Percentiles rank a stretch among this genome's conserved stretches.
phyloP scores from a whole-genome alignment of 2,113 vertebrate species.

The Neopipo cinnamomea region DNA sequence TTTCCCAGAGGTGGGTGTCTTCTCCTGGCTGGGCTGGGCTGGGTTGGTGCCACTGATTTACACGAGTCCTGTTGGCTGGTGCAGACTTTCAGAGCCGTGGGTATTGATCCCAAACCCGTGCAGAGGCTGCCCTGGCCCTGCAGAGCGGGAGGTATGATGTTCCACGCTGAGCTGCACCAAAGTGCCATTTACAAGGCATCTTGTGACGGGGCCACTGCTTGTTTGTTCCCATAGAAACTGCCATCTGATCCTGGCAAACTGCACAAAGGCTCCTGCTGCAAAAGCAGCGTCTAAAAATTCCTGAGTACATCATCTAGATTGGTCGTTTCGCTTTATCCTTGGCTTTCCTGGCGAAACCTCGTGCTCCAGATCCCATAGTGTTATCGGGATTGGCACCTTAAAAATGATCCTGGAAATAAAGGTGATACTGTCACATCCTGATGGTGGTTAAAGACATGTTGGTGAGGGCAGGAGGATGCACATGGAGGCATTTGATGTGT shows the following conservation, averaged over 20 bases:
- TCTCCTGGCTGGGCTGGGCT: accelerated
- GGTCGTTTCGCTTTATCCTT: background rate
- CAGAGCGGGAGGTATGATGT: no score
- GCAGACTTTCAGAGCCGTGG: background rate
- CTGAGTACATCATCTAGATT: background rate
- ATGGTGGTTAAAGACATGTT: background rate
- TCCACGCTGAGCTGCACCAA: background rate
- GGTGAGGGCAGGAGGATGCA: background rate
- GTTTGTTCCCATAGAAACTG: slow-evolving; percentile 68
- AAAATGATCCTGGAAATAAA: background rate
- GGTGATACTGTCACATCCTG: background rate
- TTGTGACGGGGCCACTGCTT: slow-evolving; percentile 6
- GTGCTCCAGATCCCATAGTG: accelerated
- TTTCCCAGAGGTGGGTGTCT: background rate
- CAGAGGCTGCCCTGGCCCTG: background rate
- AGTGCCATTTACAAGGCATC: background rate
- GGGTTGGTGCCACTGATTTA: background rate
- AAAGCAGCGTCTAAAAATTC: background rate
- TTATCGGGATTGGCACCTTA: background rate
- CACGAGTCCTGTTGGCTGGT: background rate
- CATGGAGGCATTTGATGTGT: background rate
- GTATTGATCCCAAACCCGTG: accelerated
- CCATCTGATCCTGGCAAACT: background rate
- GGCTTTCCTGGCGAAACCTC: background rate
- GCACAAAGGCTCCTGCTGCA: slow-evolving; percentile 10